These are phyloP conservation scores for Trididemnum nubilum DNA, from an alignment of 23 tunicate genomes.

Conservation along the genomic window DNA sequence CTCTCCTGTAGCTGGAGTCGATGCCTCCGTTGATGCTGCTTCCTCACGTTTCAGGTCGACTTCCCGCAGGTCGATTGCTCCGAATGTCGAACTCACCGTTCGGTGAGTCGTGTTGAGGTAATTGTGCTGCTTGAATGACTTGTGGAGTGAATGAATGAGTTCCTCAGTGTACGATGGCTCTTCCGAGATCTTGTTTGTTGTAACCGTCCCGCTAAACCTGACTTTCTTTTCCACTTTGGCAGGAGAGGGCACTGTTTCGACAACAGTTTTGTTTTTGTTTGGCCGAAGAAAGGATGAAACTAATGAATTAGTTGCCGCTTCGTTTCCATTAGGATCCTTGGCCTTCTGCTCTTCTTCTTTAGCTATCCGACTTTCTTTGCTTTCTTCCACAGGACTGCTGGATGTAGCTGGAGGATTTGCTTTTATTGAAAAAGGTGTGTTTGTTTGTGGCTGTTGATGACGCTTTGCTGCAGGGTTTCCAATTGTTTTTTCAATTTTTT, in stretches of 20 bases:
- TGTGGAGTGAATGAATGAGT: slow-evolving; percentile 47
- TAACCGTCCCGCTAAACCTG: slow-evolving; percentile 73
- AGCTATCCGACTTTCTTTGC: neutral
- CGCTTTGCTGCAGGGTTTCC: neutral
- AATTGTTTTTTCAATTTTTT: slow-evolving; percentile 35
- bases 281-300: slow-evolving; percentile 29
- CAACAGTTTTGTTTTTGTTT: neutral
- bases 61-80: neutral
- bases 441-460: neutral
- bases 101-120: slow-evolving; percentile 11
- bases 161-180: slow-evolving; percentile 77
- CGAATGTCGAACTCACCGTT: neutral
- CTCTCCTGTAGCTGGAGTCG: neutral
- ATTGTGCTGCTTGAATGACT: slow-evolving; percentile 22
- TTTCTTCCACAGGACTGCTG: neutral
- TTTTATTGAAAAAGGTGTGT: neutral
- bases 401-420: neutral
- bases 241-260: neutral
- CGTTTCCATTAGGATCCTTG: slow-evolving; percentile 8
- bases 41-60: neutral
- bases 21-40: neutral
- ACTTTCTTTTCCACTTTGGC: slow-evolving; percentile 64
- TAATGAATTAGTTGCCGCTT: slow-evolving; percentile 12
- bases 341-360: slow-evolving; percentile 1
- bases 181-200: slow-evolving; percentile 56